Conservation (phyloP, 2,888 invertebrate genomes). For the Iselma pallidipennis region DNA sequence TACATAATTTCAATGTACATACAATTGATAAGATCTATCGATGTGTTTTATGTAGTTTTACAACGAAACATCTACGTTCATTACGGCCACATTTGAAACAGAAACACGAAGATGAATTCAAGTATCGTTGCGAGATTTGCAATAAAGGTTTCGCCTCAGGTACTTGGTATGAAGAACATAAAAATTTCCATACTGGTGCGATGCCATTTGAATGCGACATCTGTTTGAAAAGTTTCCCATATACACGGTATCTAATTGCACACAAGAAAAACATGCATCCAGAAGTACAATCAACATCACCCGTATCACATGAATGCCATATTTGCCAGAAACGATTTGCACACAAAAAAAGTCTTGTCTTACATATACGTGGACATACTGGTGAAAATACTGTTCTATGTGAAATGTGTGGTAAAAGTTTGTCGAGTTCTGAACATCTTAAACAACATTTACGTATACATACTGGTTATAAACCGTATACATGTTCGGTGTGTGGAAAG, state of each 20-base stretch:
- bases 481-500: slow-evolving; percentile 39
- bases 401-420: slow-evolving; percentile 41
- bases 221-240: slow-evolving; percentile 60
- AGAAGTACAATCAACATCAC: slow-evolving; percentile 20
- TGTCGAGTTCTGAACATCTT: slow-evolving; percentile 39
- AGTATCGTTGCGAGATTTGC: slow-evolving; percentile 60
- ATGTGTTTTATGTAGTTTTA: slow-evolving; percentile 48
- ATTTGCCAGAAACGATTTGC: slow-evolving; percentile 50
- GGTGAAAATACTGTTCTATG: slow-evolving; percentile 43
- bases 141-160: slow-evolving; percentile 61
- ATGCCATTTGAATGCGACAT: slow-evolving; percentile 60
- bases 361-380: slow-evolving; percentile 44
- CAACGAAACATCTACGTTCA: slow-evolving; percentile 40
- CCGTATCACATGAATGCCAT: slow-evolving; percentile 42
- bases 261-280: slow-evolving; percentile 44
- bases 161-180: slow-evolving; percentile 60
- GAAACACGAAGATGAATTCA: slow-evolving; percentile 51
- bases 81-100: slow-evolving; percentile 47
- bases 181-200: slow-evolving; percentile 60
- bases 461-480: slow-evolving; percentile 44
- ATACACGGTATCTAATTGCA: slow-evolving; percentile 56
- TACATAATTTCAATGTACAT: slow-evolving; percentile 45
- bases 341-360: slow-evolving; percentile 43
- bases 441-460: slow-evolving; percentile 42
- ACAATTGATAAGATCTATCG: slow-evolving; percentile 41